Conservation (phyloP, 2,113 vertebrate species). For the rabbit (Oryctolagus cuniculus) region DNA sequence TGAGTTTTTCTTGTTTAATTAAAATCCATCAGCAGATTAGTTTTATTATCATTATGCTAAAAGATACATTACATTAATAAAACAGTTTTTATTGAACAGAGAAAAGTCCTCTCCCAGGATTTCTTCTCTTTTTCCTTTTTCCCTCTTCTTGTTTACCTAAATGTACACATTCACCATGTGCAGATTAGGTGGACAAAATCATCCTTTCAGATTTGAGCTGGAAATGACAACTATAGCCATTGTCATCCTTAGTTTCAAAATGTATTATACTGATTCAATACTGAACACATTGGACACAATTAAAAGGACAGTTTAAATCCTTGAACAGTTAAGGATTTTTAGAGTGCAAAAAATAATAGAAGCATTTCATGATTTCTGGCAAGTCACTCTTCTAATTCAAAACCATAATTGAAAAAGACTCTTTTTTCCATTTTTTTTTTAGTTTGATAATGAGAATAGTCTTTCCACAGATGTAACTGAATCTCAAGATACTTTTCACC, state of each 20-base stretch:
- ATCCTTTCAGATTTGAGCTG: constrained; percentile 24
- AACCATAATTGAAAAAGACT: constrained; percentile 64
- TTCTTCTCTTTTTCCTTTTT: background rate
- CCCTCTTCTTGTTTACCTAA: background rate
- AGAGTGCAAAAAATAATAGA: constrained; percentile 70
- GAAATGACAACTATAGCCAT: constrained; percentile 38
- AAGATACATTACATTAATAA: background rate
- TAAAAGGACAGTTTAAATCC: constrained; percentile 71
- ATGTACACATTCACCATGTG: background rate
- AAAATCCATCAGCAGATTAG: constrained; percentile 17
- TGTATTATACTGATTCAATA: constrained; percentile 58
- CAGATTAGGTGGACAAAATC: background rate
- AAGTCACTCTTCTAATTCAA: constrained; percentile 75
- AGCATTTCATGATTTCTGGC: constrained; percentile 77
- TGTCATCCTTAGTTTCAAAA: constrained; percentile 50
- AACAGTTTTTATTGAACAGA: constrained; percentile 11
- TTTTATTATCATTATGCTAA: background rate
- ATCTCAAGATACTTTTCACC: constrained; percentile 66
- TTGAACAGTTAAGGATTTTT: constrained; percentile 70
- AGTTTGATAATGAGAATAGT: constrained; percentile 55
- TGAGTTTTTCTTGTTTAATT: constrained; percentile 16
- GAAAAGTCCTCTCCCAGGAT: background rate
- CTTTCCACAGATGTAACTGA: constrained; percentile 52
- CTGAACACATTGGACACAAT: constrained; percentile 67
- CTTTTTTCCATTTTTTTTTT: constrained; percentile 19